phyloP scores from a whole-genome alignment of 2,113 vertebrate species.

The Rhabdornis inornatus region DNA sequence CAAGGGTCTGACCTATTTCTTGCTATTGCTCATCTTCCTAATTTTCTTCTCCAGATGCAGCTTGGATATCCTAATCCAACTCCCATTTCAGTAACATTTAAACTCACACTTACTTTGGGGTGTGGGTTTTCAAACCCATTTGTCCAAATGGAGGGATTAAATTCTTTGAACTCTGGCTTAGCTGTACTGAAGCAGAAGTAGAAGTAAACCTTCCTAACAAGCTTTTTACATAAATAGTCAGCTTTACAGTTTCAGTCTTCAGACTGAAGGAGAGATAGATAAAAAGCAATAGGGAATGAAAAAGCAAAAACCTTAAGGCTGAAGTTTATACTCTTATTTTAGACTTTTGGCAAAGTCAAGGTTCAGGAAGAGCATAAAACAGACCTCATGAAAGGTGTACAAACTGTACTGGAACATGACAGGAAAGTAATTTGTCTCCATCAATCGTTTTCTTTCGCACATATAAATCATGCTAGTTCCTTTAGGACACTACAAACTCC shows the following conservation, averaged over 20 bases:
- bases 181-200: neutral
- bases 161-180: neutral
- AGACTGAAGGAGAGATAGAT: neutral
- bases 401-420: neutral
- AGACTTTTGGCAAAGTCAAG: neutral
- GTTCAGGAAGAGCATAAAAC: constrained; percentile 8
- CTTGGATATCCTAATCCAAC: neutral
- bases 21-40: neutral
- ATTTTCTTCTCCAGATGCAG: neutral
- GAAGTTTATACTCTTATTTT: neutral
- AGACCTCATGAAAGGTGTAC: neutral
- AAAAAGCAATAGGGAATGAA: neutral
- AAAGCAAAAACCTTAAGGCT: neutral
- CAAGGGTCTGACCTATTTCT: neutral
- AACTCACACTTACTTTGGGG: neutral
- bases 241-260: neutral
- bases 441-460: neutral
- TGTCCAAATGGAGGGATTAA: neutral
- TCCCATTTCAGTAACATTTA: neutral
- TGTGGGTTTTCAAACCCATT: neutral
- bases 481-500: neutral
- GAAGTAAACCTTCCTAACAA: neutral
- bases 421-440: neutral
- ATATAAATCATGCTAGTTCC: neutral
- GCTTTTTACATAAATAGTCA: neutral